A percentile compares a stretch with the other conserved stretches of the same genome.
These are phyloP conservation scores for Promerops cafer DNA, from an alignment of 2,113 vertebrate genomes.

Conservation along the genomic window DNA sequence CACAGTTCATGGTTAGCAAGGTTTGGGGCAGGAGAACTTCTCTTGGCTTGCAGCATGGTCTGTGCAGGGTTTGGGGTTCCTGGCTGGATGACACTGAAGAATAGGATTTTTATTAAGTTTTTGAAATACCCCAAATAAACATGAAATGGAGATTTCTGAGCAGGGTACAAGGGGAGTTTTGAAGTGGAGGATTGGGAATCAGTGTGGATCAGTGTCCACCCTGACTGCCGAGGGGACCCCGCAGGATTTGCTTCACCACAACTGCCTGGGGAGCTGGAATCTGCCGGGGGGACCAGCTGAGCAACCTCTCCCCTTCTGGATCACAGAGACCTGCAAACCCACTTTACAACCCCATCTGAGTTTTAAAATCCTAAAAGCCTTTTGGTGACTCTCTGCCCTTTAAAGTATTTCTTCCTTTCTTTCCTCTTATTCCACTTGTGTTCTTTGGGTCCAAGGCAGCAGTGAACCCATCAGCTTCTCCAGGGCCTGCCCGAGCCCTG, in stretches of 20 bases:
- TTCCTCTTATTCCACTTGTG: not conserved
- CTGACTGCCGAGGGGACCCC: fast-evolving
- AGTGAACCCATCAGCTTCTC: not conserved
- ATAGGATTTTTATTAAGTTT: not conserved
- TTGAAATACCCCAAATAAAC: not conserved
- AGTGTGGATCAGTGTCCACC: not conserved
- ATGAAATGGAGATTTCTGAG: not conserved
- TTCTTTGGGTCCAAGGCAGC: not conserved
- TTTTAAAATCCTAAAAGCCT: not conserved
- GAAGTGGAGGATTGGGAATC: not conserved
- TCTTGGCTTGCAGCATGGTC: not conserved
- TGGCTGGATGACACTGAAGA: not conserved
- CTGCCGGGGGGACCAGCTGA: not conserved
- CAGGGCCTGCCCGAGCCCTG: not conserved
- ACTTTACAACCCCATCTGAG: fast-evolving
- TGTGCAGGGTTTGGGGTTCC: not conserved
- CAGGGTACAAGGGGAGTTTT: not conserved
- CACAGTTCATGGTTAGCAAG: fast-evolving
- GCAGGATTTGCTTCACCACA: fast-evolving
- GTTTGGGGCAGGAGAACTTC: not conserved
- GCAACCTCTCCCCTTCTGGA: not conserved
- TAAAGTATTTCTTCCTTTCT: not conserved
- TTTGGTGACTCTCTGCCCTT: not conserved
- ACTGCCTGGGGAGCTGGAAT: not conserved
- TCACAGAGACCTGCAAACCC: not conserved